Base-by-base conservation (phyloP, 2,113 vertebrate species). In the Heptranchias perlo region DNA sequence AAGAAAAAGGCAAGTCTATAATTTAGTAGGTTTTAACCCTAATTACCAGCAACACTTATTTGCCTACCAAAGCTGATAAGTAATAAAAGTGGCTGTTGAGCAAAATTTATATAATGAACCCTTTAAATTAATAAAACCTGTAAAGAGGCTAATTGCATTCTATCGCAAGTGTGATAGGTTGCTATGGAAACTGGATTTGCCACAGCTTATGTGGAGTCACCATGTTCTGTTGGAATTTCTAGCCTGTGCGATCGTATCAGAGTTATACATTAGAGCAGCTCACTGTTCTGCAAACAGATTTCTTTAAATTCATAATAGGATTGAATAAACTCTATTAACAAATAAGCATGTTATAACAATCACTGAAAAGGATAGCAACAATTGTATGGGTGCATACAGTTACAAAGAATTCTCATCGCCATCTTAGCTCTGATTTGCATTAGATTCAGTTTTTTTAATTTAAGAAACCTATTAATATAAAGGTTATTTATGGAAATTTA, bases 401-500 rank as follows among this genome's bases (percentile, higher is more conserved):
- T 61, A 61, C 11, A 69, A 39, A 78, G 28, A 92, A 92, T n/a
- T 92, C 13, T 10, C 31, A 21, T 35, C 62, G 54, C 13, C 58
- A n/a, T 92, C 62, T 61, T 92, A 92, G 6, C 89, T 14, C 8
- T 31, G 89, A 92, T 61, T 58, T 92, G 35, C 52, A n/a, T 61
- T 92, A 61, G 89, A 92, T 61, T 18, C 49, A 91, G 14, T 1
- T 61, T 35, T n/a, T 61, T 61, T 4, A n/a, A 35, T 61, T 92
- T 61, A 61, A 92, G 31, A n/a, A 61, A 92, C 3, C 54, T 61
- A 58, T 61, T 61, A 92, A 92, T 28, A 49, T 61, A 61, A 39
- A n/a, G n/a, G n/a, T 92, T 35, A 92, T 61, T 61, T 61, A 92
- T n/a, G 54, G 89, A 92, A 92, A 92, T 58, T 28, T n/a, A 62